Conservation (phyloP, 1,140 invertebrate species). For the Drosophila suzukii region DNA sequence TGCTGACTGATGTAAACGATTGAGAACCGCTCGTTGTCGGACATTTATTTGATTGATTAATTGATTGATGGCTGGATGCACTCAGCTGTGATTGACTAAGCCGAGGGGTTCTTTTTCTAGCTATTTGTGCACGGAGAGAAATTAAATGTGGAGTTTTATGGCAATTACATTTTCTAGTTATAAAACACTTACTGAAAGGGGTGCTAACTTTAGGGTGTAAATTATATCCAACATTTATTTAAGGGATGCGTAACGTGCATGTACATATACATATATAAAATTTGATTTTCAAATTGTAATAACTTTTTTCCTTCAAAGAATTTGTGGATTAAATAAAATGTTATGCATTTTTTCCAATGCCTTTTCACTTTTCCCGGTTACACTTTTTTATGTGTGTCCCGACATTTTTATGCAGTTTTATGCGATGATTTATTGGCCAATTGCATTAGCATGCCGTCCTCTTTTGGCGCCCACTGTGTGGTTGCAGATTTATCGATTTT, state of each 20-base stretch:
- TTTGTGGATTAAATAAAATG: too few relatives aligned
- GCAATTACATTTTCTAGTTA: too few relatives aligned
- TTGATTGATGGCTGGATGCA: slow-evolving; percentile 59
- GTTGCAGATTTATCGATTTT: slow-evolving; percentile 69
- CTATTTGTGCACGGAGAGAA: slow-evolving; percentile 33
- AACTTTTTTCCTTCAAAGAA: too few relatives aligned
- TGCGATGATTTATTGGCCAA: slow-evolving; percentile 73
- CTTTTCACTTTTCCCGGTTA: slow-evolving; percentile 14
- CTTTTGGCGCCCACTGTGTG: slow-evolving; percentile 9
- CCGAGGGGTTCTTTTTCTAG: background rate
- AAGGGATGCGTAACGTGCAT: too few relatives aligned
- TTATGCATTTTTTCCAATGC: background rate
- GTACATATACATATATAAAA: too few relatives aligned
- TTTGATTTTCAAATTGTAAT: too few relatives aligned
- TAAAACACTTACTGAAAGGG: too few relatives aligned
- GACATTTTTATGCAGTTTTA: slow-evolving; percentile 60
- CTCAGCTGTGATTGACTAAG: slow-evolving; percentile 51
- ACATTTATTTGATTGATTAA: slow-evolving; percentile 59
- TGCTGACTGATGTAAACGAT: slow-evolving; percentile 56
- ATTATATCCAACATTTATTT: too few relatives aligned
- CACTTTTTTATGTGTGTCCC: slow-evolving; percentile 2
- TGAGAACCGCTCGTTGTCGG: slow-evolving; percentile 36
- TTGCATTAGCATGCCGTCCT: slow-evolving; percentile 66
- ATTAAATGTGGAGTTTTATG: background rate
- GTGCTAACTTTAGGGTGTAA: too few relatives aligned